Conservation (phyloP, 2,113 vertebrate genomes). For the Noturus placidus region DNA sequence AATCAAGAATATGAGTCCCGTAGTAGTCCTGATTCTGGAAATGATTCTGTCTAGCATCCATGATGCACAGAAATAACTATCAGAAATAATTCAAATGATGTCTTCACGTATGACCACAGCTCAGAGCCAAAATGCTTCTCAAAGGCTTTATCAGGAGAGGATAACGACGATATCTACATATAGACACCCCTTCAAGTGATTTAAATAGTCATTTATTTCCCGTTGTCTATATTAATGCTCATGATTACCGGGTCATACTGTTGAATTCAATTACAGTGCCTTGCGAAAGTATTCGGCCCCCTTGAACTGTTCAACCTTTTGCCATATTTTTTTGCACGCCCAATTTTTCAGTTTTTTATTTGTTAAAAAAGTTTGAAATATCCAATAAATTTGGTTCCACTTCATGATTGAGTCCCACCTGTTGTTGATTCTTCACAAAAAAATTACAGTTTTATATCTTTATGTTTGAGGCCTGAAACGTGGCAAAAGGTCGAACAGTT, state of each 20-base stretch:
- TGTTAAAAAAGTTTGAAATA: too few relatives aligned
- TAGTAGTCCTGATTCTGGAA: neutral
- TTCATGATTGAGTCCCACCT: too few relatives aligned
- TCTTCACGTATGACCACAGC: neutral
- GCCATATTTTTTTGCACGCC: too few relatives aligned
- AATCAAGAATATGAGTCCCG: neutral
- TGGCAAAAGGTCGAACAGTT: too few relatives aligned
- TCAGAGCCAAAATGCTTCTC: neutral
- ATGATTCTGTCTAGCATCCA: neutral
- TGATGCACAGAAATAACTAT: neutral
- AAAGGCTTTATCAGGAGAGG: neutral
- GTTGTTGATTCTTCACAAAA: too few relatives aligned
- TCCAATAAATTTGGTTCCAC: too few relatives aligned
- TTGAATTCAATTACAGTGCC: neutral
- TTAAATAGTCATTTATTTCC: neutral
- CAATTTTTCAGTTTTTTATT: too few relatives aligned
- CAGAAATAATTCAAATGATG: neutral
- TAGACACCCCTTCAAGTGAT: neutral
- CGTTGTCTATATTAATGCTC: too few relatives aligned
- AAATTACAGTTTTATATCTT: too few relatives aligned
- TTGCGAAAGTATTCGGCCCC: too few relatives aligned
- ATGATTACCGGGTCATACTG: neutral
- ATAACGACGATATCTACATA: neutral
- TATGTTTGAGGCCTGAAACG: too few relatives aligned
- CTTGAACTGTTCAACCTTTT: too few relatives aligned